phyloP scores from a whole-genome alignment of 2,888 invertebrate genomes.

The Eupithecia insigniata region DNA sequence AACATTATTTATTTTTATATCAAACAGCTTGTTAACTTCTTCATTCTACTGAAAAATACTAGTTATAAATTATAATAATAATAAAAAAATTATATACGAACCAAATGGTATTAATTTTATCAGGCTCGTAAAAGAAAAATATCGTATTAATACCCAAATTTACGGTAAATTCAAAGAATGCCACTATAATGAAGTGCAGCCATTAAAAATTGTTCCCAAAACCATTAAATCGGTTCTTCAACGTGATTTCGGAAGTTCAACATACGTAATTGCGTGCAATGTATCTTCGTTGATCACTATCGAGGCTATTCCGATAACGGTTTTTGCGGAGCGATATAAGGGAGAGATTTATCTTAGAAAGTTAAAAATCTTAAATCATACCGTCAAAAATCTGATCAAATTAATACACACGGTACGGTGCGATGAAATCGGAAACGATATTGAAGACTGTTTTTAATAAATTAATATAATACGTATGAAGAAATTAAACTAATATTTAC shows the following conservation, averaged over 20 bases:
- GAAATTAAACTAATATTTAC: no score
- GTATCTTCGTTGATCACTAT: constrained; percentile 46
- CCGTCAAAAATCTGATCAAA: constrained; percentile 67
- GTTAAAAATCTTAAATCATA: constrained; percentile 72
- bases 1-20: neutral
- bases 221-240: constrained; percentile 35
- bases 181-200: constrained; percentile 27
- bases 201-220: constrained; percentile 37
- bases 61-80: neutral
- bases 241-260: constrained; percentile 43
- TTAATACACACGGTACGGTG: constrained; percentile 17
- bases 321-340: constrained; percentile 60
- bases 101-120: neutral
- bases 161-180: constrained; percentile 16
- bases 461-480: neutral
- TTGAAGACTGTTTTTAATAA: neutral
- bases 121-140: neutral
- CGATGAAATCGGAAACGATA: neutral
- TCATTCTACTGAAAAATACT: neutral
- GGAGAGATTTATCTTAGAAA: constrained; percentile 64
- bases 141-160: neutral
- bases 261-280: constrained; percentile 41
- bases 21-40: neutral
- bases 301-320: constrained; percentile 56
- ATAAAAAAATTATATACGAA: neutral